A percentile compares a stretch with the other conserved stretches of the same genome.
Conservation (phyloP, 1,140 invertebrate genomes). For the Agraylea sexmaculata region DNA sequence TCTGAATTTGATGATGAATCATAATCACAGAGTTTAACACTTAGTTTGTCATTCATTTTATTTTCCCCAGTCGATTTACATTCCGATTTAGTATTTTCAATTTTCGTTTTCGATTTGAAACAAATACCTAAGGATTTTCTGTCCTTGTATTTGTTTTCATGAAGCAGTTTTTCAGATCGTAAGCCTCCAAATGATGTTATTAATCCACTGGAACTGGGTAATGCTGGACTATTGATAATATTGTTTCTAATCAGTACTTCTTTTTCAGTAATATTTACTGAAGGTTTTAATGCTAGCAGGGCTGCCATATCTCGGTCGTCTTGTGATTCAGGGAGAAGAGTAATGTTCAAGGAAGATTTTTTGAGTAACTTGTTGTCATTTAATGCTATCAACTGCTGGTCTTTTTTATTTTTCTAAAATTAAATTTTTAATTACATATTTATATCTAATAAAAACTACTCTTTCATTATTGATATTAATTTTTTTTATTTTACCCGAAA, state of each 20-base stretch:
- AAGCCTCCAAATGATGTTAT: conserved; percentile 42
- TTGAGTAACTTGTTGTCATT: conserved; percentile 61
- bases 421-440: conserved; percentile 11
- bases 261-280: conserved; percentile 39
- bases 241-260: conserved; percentile 38
- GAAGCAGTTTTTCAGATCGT: conserved; percentile 41
- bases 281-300: conserved; percentile 53
- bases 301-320: conserved; percentile 71
- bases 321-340: conserved; percentile 62
- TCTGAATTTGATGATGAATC: conserved; percentile 21
- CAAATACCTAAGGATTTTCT: conserved; percentile 33
- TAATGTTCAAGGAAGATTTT: conserved; percentile 67
- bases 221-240: conserved; percentile 43
- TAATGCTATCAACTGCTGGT: conserved; percentile 53
- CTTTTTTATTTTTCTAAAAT: conserved; percentile 57
- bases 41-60: conserved; percentile 7
- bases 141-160: conserved; percentile 26
- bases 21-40: conserved; percentile 18
- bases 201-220: conserved; percentile 42
- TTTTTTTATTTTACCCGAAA: conserved; percentile 65
- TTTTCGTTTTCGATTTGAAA: conserved; percentile 18
- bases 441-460: conserved; percentile 10
- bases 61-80: neutral
- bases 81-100: conserved; percentile 3
- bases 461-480: conserved; percentile 4